These are phyloP conservation scores for Chanos chanos DNA, from an alignment of 2,797 vertebrate genomes.

Conservation along the genomic window DNA sequence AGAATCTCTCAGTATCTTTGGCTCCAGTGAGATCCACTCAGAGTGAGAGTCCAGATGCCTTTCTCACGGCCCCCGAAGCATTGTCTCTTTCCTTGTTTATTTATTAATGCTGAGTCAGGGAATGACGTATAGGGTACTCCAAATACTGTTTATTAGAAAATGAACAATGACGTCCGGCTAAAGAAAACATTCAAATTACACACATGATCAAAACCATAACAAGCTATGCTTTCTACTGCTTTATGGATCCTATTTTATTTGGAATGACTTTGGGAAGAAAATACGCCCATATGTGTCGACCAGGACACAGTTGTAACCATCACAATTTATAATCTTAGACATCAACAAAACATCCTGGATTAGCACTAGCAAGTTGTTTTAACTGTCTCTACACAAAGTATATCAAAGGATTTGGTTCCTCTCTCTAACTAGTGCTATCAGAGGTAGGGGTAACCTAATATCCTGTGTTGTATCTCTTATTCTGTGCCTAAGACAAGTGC, in stretches of 20 bases:
- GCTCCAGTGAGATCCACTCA: slow-evolving; percentile 27
- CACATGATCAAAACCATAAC: no score
- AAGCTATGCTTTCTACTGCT: no score
- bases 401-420: slow-evolving; percentile 27
- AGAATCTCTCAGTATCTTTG: slow-evolving; percentile 26
- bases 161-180: no score
- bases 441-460: slow-evolving; percentile 42
- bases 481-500: slow-evolving; percentile 28
- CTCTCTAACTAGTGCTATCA: slow-evolving; percentile 23
- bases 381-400: slow-evolving; percentile 11
- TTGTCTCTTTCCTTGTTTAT: slow-evolving; percentile 43
- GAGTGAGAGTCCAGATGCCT: slow-evolving; percentile 34
- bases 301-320: no score
- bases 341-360: not conserved
- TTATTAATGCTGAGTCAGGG: slow-evolving; percentile 41
- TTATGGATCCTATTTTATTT: no score
- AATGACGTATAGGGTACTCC: slow-evolving; percentile 22
- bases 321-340: no score
- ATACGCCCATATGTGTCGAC: no score
- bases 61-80: slow-evolving; percentile 37
- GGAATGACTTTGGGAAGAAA: no score
- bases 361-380: not conserved
- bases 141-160: slow-evolving; percentile 42
- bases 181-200: no score
- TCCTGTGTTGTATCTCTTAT: slow-evolving; percentile 22